Conservation (phyloP, 2,888 invertebrate species). For the Tenthredo scrophulariae region DNA sequence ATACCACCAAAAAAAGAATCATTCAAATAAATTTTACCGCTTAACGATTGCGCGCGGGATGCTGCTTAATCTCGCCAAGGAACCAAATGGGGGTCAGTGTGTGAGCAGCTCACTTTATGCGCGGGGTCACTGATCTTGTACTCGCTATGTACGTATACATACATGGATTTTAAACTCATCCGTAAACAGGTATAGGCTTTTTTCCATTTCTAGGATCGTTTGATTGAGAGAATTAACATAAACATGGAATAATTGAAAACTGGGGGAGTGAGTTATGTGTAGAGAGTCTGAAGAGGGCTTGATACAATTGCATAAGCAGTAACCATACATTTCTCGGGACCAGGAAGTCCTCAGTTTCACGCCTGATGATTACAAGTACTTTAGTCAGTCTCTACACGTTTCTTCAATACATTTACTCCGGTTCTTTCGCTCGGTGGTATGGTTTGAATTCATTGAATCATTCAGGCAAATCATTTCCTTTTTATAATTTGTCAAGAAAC, state of each 20-base stretch:
- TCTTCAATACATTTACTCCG: neutral
- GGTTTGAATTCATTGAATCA: slow-evolving; percentile 13
- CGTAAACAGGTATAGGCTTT: neutral
- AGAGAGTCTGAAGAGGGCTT: neutral
- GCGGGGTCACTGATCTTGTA: slow-evolving; percentile 37
- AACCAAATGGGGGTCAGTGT: slow-evolving; percentile 76
- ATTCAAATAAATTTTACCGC: neutral
- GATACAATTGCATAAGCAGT: slow-evolving; percentile 28
- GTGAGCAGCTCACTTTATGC: slow-evolving; percentile 72
- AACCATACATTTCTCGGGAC: slow-evolving; percentile 2
- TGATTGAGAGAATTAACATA: neutral
- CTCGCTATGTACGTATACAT: neutral
- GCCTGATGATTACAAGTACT: slow-evolving; percentile 17
- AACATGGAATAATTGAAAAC: neutral
- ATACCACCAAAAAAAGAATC: neutral
- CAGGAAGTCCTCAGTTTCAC: slow-evolving; percentile 41
- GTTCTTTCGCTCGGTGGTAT: neutral
- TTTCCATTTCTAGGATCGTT: neutral
- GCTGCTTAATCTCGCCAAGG: slow-evolving; percentile 38
- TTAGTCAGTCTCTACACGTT: slow-evolving; percentile 4
- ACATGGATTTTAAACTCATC: neutral
- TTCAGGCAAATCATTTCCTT: slow-evolving; percentile 24
- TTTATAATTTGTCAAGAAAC: neutral
- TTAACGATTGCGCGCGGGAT: neutral
- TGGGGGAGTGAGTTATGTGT: neutral